A percentile compares a stretch with the other conserved stretches of the same genome.
These are phyloP conservation scores for Lepisosteus osseus DNA, from an alignment of 2,113 vertebrate species.

Conservation along the genomic window DNA sequence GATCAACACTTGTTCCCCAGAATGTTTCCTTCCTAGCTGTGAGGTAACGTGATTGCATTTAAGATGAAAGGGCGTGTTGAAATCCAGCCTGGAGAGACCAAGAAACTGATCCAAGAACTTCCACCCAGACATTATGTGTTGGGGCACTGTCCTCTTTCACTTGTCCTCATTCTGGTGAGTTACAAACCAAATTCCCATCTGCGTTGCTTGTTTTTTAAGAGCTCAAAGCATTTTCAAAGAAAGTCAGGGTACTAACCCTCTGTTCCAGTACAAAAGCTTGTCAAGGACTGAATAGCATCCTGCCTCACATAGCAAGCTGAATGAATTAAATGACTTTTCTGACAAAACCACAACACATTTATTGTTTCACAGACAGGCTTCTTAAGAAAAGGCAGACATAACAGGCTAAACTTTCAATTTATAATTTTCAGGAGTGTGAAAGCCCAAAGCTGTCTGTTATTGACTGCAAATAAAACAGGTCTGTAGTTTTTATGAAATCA, in stretches of 20 bases:
- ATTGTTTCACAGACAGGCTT: not conserved
- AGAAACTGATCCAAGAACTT: not conserved
- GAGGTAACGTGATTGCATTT: no score
- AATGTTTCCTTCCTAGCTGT: not conserved
- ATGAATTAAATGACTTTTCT: not conserved
- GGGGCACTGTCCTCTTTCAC: slow-evolving; percentile 15
- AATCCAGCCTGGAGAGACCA: not conserved
- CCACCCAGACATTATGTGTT: slow-evolving; percentile 18
- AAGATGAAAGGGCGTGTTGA: not conserved
- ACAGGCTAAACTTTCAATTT: slow-evolving; percentile 37
- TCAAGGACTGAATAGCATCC: not conserved
- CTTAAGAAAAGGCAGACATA: slow-evolving; percentile 24
- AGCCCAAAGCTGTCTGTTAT: slow-evolving; percentile 50
- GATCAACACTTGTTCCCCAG: slow-evolving; percentile 4
- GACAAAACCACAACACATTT: slow-evolving; percentile 2
- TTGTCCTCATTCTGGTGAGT: slow-evolving; percentile 14
- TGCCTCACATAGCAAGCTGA: not conserved
- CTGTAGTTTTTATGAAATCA: no score
- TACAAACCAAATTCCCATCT: slow-evolving; percentile 31
- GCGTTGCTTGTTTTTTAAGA: slow-evolving; percentile 1
- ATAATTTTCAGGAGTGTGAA: slow-evolving; percentile 61
- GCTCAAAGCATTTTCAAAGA: not conserved
- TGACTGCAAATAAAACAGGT: slow-evolving; percentile 33
- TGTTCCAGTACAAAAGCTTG: no score
- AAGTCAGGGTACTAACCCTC: not conserved